Evolutionary conservation across 2,113 vertebrate species (phyloP), one percentile per base, ranked within the genome.

Genomic region (Salminus brasiliensis): DNA sequence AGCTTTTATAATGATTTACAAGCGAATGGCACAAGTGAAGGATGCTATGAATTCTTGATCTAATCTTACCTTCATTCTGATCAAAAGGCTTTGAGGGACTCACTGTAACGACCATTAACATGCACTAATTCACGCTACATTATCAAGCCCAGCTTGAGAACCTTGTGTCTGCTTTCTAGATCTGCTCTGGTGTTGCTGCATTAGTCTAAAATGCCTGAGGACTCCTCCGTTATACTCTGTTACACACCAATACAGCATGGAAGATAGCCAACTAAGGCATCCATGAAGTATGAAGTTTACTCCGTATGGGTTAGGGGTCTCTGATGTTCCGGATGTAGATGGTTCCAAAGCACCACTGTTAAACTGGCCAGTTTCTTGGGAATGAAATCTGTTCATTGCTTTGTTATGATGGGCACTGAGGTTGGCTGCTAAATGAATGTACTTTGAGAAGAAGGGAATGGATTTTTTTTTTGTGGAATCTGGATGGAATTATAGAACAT

Each of bases 391-490:
- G 29, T 66, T 45, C 27, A 36, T 30, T 67, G 67, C 57, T 78
- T 36, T 78, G 27, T 70, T 39, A 4, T 25, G 45, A 39, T 68
- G 47, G 49, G 36, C 29, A 41, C 21, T 39, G 60, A 66, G 57
- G 62, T 63, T 60, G 62, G 79, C 73, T 84, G 82, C 75, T 84
- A 72, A 67, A 72, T 72, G 27, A 77, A 57, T 3, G 73, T 62
- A 41, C 34, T 71, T 73, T 49, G 78, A 32, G 68, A 52, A 74
- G 68, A 52, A 74, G 76, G 45, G 76, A 67, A 73, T 83, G 72
- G 65, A 83, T 67, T 72, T 81, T 65, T 67, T 72, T 81, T 65
- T 45, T 39, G 32, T 77, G 63, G 55, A 59, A 68, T 63, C 72
- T 39, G 68, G 70, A 47, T 21, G 49, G 57, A 78, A 57, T 43